Percentiles rank a stretch among this genome's conserved stretches.
Evolutionary conservation across 2,113 vertebrate species (phyloP).

Genomic region (Scalopus aquaticus): DNA sequence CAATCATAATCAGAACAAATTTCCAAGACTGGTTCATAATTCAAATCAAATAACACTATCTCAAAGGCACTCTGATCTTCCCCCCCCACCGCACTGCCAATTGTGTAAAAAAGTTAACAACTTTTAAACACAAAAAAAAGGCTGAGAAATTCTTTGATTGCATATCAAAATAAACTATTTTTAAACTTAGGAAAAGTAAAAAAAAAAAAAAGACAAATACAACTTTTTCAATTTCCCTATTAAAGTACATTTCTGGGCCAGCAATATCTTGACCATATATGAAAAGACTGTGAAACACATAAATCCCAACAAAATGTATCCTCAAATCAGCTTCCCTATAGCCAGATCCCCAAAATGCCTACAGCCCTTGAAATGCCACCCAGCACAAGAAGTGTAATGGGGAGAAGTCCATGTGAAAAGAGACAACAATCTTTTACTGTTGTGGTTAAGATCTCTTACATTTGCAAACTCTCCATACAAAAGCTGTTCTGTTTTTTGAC

Average conservation of each 20-base stretch:
- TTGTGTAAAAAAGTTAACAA: neutral
- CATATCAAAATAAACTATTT: conserved; percentile 17
- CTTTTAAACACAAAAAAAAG: neutral
- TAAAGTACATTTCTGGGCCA: conserved; percentile 1
- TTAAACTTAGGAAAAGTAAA: neutral
- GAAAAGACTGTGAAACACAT: neutral
- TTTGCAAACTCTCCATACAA: conserved; percentile 23
- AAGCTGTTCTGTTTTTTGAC: conserved; percentile 25
- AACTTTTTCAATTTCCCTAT: neutral
- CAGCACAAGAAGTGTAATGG: neutral
- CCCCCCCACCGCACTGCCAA: neutral
- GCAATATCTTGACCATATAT: neutral
- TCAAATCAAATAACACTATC: conserved; percentile 19
- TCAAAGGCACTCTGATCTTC: neutral
- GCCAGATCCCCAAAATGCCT: conserved; percentile 12
- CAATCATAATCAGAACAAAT: neutral
- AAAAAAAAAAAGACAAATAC: too few species aligned
- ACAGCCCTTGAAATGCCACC: neutral
- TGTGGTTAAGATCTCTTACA: neutral
- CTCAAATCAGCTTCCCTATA: neutral
- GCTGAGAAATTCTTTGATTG: neutral
- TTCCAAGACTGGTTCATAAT: neutral
- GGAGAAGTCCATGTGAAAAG: neutral
- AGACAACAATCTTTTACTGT: neutral
- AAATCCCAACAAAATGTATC: neutral